Percentiles rank a stretch among this genome's conserved stretches.
phyloP scores from a whole-genome alignment of 2,113 vertebrate species.

The Scatophagus argus region DNA sequence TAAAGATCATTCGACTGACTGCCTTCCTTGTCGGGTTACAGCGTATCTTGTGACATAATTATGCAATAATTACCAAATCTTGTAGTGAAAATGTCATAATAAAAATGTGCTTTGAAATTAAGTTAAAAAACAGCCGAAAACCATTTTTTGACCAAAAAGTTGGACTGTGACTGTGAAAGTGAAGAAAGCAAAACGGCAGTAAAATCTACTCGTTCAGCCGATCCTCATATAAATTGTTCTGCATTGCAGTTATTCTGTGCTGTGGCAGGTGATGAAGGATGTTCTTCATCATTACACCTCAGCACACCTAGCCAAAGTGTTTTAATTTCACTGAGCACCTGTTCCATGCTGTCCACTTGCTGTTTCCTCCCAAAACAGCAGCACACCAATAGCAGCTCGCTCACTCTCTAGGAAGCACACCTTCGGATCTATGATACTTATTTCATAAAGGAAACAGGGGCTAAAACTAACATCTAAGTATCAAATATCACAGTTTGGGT shows the following conservation, averaged over 20 bases:
- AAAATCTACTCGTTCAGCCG: not conserved
- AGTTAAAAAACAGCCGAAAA: too few relatives aligned
- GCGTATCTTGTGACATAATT: not conserved
- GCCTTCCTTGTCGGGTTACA: not conserved
- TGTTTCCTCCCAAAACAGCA: slow-evolving; percentile 64
- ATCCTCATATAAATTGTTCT: not conserved
- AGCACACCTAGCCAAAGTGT: not conserved
- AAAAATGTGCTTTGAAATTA: not conserved
- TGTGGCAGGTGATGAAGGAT: not conserved
- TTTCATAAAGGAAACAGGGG: not conserved
- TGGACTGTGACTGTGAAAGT: too few relatives aligned
- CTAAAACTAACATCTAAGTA: slow-evolving; percentile 2
- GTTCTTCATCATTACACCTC: slow-evolving; percentile 5
- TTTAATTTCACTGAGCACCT: slow-evolving; percentile 31
- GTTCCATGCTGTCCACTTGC: slow-evolving; percentile 7
- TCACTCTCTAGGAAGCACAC: not conserved
- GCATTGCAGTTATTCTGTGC: not conserved
- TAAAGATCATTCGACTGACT: slow-evolving; percentile 6
- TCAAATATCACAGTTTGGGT: not conserved
- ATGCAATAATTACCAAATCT: not conserved
- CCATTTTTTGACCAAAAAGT: not conserved
- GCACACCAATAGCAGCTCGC: not conserved
- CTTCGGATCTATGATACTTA: not conserved
- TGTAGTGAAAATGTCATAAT: not conserved
- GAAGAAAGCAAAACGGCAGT: too few relatives aligned